phyloP scores from a whole-genome alignment of 2,113 vertebrate genomes.

The Poeciliopsis retropinna region DNA sequence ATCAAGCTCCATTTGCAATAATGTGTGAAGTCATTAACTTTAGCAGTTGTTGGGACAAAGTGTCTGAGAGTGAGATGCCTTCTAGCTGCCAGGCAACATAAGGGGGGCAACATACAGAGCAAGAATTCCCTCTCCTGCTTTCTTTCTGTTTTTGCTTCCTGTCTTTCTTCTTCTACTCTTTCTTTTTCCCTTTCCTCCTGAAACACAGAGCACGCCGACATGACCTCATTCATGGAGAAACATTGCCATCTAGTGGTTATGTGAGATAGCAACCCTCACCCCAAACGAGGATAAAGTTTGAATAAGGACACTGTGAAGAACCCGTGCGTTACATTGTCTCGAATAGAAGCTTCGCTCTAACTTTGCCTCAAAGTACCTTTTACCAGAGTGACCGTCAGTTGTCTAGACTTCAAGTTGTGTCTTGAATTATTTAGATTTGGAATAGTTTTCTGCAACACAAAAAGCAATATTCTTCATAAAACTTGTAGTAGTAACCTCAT shows the following conservation, averaged over 20 bases:
- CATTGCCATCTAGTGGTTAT: slow-evolving; percentile 74
- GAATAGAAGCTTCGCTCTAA: slow-evolving; percentile 17
- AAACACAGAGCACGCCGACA: slow-evolving; percentile 23
- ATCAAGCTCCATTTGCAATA: slow-evolving; percentile 75
- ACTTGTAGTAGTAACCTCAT: neutral
- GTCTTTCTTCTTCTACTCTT: slow-evolving; percentile 35
- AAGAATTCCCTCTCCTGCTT: slow-evolving; percentile 51
- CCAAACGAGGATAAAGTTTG: neutral
- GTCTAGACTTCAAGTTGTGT: neutral
- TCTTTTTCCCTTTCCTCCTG: slow-evolving; percentile 42
- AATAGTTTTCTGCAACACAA: slow-evolving; percentile 13
- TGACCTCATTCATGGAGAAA: slow-evolving; percentile 58
- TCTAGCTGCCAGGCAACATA: slow-evolving; percentile 66
- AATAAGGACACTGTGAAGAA: slow-evolving; percentile 56
- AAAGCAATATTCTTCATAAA: neutral
- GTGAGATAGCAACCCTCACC: slow-evolving; percentile 4
- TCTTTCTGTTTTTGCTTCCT: slow-evolving; percentile 61
- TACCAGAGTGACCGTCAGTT: neutral
- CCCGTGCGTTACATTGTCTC: slow-evolving; percentile 69
- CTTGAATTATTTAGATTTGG: slow-evolving; percentile 12
- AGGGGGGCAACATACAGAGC: slow-evolving; percentile 68
- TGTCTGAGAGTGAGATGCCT: slow-evolving; percentile 70
- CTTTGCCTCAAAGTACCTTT: neutral
- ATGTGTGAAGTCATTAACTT: slow-evolving; percentile 82
- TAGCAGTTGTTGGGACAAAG: slow-evolving; percentile 76